Conservation (phyloP, 2,113 vertebrate genomes). For the Mus pahari region DNA sequence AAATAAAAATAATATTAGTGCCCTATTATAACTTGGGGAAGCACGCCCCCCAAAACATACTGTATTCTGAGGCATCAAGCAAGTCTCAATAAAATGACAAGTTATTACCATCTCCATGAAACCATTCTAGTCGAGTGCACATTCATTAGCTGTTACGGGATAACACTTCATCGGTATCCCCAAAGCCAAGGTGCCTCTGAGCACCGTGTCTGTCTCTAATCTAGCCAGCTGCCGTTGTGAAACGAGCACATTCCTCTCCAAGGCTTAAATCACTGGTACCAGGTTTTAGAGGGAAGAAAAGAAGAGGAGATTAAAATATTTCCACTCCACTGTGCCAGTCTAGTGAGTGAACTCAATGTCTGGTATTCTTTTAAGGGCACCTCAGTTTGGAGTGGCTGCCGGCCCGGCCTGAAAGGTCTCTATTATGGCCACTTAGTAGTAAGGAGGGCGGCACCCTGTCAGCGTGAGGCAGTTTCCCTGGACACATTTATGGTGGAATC, state of each 20-base stretch:
- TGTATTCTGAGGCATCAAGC: not conserved
- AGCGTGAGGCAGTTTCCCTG: not conserved
- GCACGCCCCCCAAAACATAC: not conserved
- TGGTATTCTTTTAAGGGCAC: conserved; percentile 40
- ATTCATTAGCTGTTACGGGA: not conserved
- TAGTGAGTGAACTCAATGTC: not conserved
- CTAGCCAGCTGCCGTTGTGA: not conserved
- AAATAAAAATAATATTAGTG: not conserved
- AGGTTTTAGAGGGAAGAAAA: conserved; percentile 1
- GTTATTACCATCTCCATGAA: not conserved
- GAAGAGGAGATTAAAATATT: not conserved
- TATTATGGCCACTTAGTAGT: not conserved
- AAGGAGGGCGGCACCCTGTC: not conserved
- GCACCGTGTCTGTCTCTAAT: not conserved
- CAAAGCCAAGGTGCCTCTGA: not conserved
- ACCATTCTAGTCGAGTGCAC: not conserved
- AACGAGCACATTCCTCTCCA: not conserved
- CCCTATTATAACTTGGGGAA: not conserved
- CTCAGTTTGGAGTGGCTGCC: not conserved
- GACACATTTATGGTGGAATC: not conserved
- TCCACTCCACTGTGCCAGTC: conserved; percentile 11
- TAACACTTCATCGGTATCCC: not conserved
- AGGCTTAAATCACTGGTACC: not conserved
- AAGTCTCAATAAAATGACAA: not conserved
- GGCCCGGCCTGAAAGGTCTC: not conserved